phyloP scores from a whole-genome alignment of 2,797 vertebrate species.

The Sebastes nivosus region DNA sequence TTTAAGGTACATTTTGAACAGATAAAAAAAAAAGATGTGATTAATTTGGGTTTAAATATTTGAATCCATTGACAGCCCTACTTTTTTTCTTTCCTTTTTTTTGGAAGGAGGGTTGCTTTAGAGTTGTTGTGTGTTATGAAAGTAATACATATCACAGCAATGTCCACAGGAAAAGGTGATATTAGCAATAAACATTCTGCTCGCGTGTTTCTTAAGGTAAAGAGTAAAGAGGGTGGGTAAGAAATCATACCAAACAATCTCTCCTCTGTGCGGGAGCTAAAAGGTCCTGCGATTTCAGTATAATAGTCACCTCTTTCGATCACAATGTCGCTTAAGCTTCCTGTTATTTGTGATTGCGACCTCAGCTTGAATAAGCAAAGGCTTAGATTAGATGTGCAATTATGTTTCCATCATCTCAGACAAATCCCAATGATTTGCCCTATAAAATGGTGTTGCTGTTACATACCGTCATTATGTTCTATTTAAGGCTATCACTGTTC shows the following conservation, averaged over 20 bases:
- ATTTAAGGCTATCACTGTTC: not conserved
- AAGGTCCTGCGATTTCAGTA: not conserved
- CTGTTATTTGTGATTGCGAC: slow-evolving; percentile 15
- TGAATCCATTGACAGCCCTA: too few relatives aligned
- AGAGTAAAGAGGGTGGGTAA: not conserved
- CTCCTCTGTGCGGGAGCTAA: not conserved
- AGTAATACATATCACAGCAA: not conserved
- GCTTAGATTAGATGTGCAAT: not conserved
- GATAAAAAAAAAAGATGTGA: too few relatives aligned
- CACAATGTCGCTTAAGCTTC: not conserved
- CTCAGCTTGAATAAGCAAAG: not conserved
- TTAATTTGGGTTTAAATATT: too few relatives aligned
- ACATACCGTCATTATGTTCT: not conserved
- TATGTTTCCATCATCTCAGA: not conserved
- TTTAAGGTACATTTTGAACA: too few relatives aligned
- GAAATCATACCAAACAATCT: not conserved
- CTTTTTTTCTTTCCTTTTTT: not conserved
- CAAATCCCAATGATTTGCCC: not conserved
- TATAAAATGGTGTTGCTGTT: not conserved
- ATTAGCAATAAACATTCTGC: not conserved
- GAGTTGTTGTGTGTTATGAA: not conserved
- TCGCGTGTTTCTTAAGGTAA: not conserved
- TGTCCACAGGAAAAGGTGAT: not conserved
- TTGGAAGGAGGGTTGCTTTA: not conserved
- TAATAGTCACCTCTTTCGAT: not conserved